Evolutionary conservation across 2,797 vertebrate species (phyloP), one percentile per base, ranked within the genome.

Genomic region (Rhabdophis nuchalis): DNA sequence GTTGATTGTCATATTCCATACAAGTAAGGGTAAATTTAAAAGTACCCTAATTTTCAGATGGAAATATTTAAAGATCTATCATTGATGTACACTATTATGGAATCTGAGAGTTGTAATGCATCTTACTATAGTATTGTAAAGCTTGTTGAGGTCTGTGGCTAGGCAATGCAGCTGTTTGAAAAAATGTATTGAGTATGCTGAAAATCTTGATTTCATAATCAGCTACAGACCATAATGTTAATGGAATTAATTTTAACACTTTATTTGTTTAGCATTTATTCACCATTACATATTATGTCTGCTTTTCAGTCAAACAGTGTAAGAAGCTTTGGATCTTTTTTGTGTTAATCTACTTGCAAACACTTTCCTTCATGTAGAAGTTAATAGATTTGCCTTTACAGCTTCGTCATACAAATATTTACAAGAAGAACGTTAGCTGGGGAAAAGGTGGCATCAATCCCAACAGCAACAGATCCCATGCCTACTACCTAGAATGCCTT

Each of bases 351-450:
- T 46, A 57, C 56, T 87, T 91, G 36, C 36, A 91, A 57, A 12
- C 18, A 1, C 53, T 87, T 61, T 54, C 50, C 41, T 82, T 46
- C 20, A 82, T 46, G 46, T 82, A 46, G 23, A 46, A 20, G 23
- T 12, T 52, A 57, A 50, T 14, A 29, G 13, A n/a, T 68, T 93
- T 92, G 3, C 89, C 18, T 93, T 60, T 86, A 89, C 91, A 98
- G 97, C 92, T 98, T 93, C 96, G 96, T 56, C 97, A 97, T 93
- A 98, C 97, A 58, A 97, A 97, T 94, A 97, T 97, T 91, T 97
- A 95, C 27, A 97, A 97, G 86, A 95, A 96, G 32, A 97, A 91
- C 0, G 90, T 97, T 85, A 96, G 94, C 94, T 98, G 97, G 96
- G 97, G 96, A 86, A 95, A 54, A 94, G 96, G 95, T 52, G 97